Evolutionary conservation across 1,140 invertebrate genomes (phyloP).

Genomic region (Trigoniulus corallinus): DNA sequence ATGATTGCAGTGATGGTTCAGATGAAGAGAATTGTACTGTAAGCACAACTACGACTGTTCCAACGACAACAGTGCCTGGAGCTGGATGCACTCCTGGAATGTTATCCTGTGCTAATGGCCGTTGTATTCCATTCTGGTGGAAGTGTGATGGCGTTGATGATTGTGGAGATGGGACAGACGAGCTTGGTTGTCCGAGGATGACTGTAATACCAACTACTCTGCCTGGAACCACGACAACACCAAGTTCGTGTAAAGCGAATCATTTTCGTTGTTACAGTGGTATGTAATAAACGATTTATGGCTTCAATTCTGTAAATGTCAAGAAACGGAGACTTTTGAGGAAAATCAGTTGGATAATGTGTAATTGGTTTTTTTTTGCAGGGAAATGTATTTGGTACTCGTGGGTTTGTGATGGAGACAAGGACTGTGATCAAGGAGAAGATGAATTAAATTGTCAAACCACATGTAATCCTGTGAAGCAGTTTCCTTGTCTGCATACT

Average conservation of each 20-base stretch:
- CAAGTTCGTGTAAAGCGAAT: constrained; percentile 41
- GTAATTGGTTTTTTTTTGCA: constrained; percentile 21
- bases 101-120: neutral
- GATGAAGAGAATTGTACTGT: constrained; percentile 49
- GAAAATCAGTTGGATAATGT: constrained; percentile 10
- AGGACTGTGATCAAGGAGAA: constrained; percentile 54
- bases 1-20: constrained; percentile 82
- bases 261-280: constrained; percentile 57
- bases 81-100: constrained; percentile 17
- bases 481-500: constrained; percentile 52
- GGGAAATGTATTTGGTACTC: constrained; percentile 54
- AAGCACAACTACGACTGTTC: constrained; percentile 31
- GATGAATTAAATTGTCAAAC: constrained; percentile 48
- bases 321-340: neutral
- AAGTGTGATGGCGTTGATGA: constrained; percentile 40
- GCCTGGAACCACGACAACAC: constrained; percentile 11
- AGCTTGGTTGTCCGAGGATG: constrained; percentile 22
- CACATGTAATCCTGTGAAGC: constrained; percentile 36
- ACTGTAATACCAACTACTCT: constrained; percentile 16
- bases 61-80: constrained; percentile 19
- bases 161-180: constrained; percentile 29
- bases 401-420: constrained; percentile 55
- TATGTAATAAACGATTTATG: constrained; percentile 16
- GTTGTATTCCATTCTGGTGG: constrained; percentile 39
- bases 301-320: neutral